Conservation (phyloP, 2,797 vertebrate species). For the Australoheros facetus region DNA sequence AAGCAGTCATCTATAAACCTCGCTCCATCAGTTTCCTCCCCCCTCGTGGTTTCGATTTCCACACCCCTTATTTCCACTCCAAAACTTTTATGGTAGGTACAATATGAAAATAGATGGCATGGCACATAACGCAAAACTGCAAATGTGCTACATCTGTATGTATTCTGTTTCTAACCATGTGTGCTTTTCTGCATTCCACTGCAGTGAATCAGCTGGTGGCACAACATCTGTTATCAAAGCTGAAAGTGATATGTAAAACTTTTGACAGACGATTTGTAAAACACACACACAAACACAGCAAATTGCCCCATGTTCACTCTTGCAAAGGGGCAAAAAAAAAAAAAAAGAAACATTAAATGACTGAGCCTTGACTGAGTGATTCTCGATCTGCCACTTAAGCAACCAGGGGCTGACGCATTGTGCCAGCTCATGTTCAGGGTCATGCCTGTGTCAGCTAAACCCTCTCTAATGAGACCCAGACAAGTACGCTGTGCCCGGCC, state of each 20-base stretch:
- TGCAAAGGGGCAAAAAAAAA: not conserved
- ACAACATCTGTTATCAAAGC: slow-evolving; percentile 33
- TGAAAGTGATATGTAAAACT: slow-evolving; percentile 40
- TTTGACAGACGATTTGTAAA: slow-evolving; percentile 57
- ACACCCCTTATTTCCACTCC: slow-evolving; percentile 36
- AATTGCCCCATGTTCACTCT: slow-evolving; percentile 6
- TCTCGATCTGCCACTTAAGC: slow-evolving; percentile 62
- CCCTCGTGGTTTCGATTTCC: slow-evolving; percentile 24
- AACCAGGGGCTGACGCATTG: slow-evolving; percentile 50
- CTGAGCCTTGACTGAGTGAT: slow-evolving; percentile 47
- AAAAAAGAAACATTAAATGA: slow-evolving; percentile 47
- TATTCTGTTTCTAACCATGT: slow-evolving; percentile 15
- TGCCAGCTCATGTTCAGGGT: slow-evolving; percentile 72
- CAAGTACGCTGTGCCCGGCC: slow-evolving; percentile 45
- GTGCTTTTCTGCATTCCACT: slow-evolving; percentile 12
- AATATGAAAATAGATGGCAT: not conserved
- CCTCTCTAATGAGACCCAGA: slow-evolving; percentile 73
- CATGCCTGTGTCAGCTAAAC: slow-evolving; percentile 65
- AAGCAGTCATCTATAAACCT: slow-evolving; percentile 62
- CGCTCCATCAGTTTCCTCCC: slow-evolving; percentile 34
- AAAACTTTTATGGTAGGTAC: slow-evolving; percentile 8
- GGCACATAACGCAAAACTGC: slow-evolving; percentile 8
- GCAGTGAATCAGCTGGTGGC: slow-evolving; percentile 23
- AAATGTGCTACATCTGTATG: slow-evolving; percentile 8
- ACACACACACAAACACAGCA: slow-evolving; percentile 29